Evolutionary conservation across 35 echinoderm and acorn worm species (phyloP), one percentile per base, ranked within the genome.

Genomic region (Stichopus chloronotus): DNA sequence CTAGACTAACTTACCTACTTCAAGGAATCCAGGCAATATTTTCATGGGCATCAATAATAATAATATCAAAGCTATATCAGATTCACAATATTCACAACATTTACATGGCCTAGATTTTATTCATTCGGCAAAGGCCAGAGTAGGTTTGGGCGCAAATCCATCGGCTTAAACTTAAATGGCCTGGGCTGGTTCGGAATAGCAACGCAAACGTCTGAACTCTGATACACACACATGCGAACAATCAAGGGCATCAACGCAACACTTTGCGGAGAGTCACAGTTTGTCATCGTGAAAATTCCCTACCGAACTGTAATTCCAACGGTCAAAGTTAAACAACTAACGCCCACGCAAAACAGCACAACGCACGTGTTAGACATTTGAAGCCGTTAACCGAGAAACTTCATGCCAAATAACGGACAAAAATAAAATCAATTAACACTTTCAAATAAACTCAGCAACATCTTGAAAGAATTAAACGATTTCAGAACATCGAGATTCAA

Each of bases 311-410:
- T 43, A 43, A 43, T n/a, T 74, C 25, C 78, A 58, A 89, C 87
- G 87, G 87, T 72, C 87, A 89, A 89, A 89, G 87, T 89, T 89
- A 72, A 72, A 89, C 58, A 89, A 65, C 65, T 72, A 71, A 89
- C 87, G 87, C 87, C 87, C 87, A 89, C 87, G 87, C 87, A 89
- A 63, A 63, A 89, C 52, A 21, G 69, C 19, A 21, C 69, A 20
- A 74, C 69, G 69, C 69, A 74, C 69, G 69, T 74, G 69, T 74
- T 74, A n/a, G 17, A 74, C 12, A n/a, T 74, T 2, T 2, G 19
- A 74, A 19, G 7, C 14, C 0, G 13, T n/a, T 74, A 74, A n/a
- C 16, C 22, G 2, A 55, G 55, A 19, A 53, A 83, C 80, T 12
- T 79, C 52, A 57, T 55, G 7, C 52, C 4, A 10, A 83, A 55